These are phyloP conservation scores for Helostoma temminkii DNA, from an alignment of 2,797 vertebrate species.

Conservation along the genomic window DNA sequence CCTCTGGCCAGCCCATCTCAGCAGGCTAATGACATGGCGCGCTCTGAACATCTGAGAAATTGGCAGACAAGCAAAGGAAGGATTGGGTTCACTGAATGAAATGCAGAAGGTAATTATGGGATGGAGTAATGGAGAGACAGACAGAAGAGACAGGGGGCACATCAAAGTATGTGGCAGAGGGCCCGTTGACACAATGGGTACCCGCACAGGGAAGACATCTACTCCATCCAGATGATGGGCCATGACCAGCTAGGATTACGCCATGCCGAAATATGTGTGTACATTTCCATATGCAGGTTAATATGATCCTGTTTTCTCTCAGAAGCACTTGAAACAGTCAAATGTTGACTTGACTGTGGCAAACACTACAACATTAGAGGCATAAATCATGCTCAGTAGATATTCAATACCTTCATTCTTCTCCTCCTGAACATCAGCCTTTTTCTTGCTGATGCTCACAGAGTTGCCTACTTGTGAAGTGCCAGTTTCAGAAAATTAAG, in stretches of 20 bases:
- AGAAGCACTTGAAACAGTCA: slow-evolving; percentile 44
- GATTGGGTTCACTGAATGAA: slow-evolving; percentile 69
- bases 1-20: slow-evolving; percentile 55
- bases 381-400: slow-evolving; percentile 35
- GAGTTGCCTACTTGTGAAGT: not conserved
- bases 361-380: slow-evolving; percentile 24
- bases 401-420: slow-evolving; percentile 17
- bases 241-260: slow-evolving; percentile 73
- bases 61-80: slow-evolving; percentile 74
- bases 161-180: slow-evolving; percentile 67
- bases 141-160: slow-evolving; percentile 61
- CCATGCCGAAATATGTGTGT: slow-evolving; percentile 62
- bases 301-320: slow-evolving; percentile 50
- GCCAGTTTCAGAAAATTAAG: slow-evolving; percentile 25
- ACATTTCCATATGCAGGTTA: slow-evolving; percentile 29
- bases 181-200: slow-evolving; percentile 66
- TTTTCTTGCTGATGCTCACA: slow-evolving; percentile 9
- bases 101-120: slow-evolving; percentile 78
- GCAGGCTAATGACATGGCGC: slow-evolving; percentile 73
- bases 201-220: slow-evolving; percentile 68
- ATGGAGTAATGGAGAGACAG: slow-evolving; percentile 71
- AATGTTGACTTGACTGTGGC: slow-evolving; percentile 38
- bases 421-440: slow-evolving; percentile 15
- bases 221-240: slow-evolving; percentile 62
- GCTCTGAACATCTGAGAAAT: slow-evolving; percentile 76